phyloP scores from a whole-genome alignment of 2,888 invertebrate genomes.

The Eutolmus rufibarbis region DNA sequence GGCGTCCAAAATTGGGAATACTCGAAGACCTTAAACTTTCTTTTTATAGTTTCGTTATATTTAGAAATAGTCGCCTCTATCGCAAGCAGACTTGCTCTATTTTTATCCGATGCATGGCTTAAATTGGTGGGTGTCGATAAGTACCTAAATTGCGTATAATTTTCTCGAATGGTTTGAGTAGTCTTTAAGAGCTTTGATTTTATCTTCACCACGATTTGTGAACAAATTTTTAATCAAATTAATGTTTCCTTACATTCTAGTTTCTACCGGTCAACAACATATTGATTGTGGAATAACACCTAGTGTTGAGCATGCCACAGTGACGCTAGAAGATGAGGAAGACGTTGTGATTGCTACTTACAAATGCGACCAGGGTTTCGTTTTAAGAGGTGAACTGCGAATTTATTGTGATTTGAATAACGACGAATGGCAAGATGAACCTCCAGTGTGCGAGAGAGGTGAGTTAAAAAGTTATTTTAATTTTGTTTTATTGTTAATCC shows the following conservation, averaged over 20 bases:
- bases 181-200: background rate
- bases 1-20: constrained; percentile 10
- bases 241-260: background rate
- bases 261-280: constrained; percentile 49
- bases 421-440: constrained; percentile 58
- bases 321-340: constrained; percentile 53
- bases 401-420: constrained; percentile 57
- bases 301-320: constrained; percentile 54
- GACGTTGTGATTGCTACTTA: constrained; percentile 59
- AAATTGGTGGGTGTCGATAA: constrained; percentile 5
- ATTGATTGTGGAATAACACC: constrained; percentile 60
- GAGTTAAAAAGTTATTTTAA: background rate
- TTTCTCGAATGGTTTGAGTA: background rate
- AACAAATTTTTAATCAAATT: background rate
- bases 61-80: background rate
- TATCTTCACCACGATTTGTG: background rate
- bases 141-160: background rate
- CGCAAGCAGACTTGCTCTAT: background rate
- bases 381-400: constrained; percentile 54
- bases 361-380: constrained; percentile 56
- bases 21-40: background rate
- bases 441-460: constrained; percentile 57
- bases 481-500: background rate
- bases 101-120: background rate
- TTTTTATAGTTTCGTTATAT: background rate